These are phyloP conservation scores for Poeciliopsis infans DNA, from an alignment of 2,797 vertebrate species.

Conservation along the genomic window DNA sequence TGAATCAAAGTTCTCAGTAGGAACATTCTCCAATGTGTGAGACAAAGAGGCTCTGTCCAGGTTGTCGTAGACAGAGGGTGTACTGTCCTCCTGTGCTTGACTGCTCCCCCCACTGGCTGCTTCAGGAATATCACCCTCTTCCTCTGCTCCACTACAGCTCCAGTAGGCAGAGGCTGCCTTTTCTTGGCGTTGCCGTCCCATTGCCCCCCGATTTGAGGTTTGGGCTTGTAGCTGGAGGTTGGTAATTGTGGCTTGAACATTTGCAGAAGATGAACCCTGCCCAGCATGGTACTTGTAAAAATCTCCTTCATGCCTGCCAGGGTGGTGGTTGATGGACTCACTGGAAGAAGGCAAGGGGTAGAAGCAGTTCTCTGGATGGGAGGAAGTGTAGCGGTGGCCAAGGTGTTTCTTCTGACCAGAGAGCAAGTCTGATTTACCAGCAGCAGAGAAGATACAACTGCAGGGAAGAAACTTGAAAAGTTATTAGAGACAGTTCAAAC, in stretches of 20 bases:
- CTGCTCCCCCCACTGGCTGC: constrained; percentile 66
- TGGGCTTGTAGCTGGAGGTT: constrained; percentile 38
- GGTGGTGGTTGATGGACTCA: constrained; percentile 33
- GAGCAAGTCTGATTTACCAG: constrained; percentile 46
- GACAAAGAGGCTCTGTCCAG: constrained; percentile 46
- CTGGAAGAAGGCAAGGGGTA: constrained; percentile 51
- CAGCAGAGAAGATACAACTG: constrained; percentile 42
- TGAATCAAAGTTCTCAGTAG: constrained; percentile 9
- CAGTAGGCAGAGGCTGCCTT: constrained; percentile 38
- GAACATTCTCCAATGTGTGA: constrained; percentile 18
- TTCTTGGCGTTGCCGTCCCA: constrained; percentile 37
- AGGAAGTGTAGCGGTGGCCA: constrained; percentile 71
- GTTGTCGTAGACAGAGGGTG: constrained; percentile 80
- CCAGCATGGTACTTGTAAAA: constrained; percentile 12
- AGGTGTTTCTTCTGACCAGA: constrained; percentile 48
- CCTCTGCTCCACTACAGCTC: constrained; percentile 27
- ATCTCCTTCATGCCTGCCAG: constrained; percentile 26
- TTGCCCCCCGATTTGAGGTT: constrained; percentile 12
- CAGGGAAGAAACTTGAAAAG: background rate
- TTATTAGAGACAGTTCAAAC: background rate
- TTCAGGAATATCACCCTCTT: constrained; percentile 13
- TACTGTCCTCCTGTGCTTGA: constrained; percentile 75
- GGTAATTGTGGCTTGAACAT: constrained; percentile 20
- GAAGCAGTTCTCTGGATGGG: constrained; percentile 72
- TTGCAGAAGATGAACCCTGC: constrained; percentile 3